Evolutionary conservation across 1,140 invertebrate genomes (phyloP), one percentile per base, ranked within the genome.

Genomic region (Ips typographus): DNA sequence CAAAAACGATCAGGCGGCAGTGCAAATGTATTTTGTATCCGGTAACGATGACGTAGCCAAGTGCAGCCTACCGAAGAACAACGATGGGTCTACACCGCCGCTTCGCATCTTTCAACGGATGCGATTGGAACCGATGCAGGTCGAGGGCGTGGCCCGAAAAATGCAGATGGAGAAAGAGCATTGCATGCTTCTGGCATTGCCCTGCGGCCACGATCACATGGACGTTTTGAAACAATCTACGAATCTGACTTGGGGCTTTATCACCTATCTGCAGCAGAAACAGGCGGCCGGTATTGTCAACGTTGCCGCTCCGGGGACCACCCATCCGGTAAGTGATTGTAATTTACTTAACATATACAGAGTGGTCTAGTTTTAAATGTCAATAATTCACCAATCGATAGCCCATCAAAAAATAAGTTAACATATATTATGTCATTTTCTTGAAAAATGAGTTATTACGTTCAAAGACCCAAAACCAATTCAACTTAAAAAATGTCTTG

Each of bases 271-370:
- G 70, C 93, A 94, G 82, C 88, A 92, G 73, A 99, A 99, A 82
- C 93, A 95, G 82, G 96, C 96, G 58, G 97, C 97, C 69, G 97
- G 97, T 68, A 98, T 99, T 77, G 94, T 99, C 65, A 99, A 98
- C 81, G 92, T 97, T 40, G 90, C 92, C 37, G 90, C 91, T 68
- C 94, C 94, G 65, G 94, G 93, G 53, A 85, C 85, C 68, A 88
- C 86, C 5, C 89, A 91, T 74, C 90, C 92, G 85, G 91, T 93
- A 83, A 78, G 78, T 79, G n/a, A 47, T 5, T 47, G 1, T 47
- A 62, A 38, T 2, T 38, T 4, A 61, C 22, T 22, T 22, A 22
- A 22, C 22, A 4, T 57, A 22, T 22, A 22, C 22, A 22, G 22
- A 0, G 22, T 22, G 22, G 22, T 22, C 8, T 49, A n/a, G 72